Percentiles rank a stretch among this genome's conserved stretches.
Conservation (phyloP, 2,888 invertebrate species). For the Napeogenes sylphis region DNA sequence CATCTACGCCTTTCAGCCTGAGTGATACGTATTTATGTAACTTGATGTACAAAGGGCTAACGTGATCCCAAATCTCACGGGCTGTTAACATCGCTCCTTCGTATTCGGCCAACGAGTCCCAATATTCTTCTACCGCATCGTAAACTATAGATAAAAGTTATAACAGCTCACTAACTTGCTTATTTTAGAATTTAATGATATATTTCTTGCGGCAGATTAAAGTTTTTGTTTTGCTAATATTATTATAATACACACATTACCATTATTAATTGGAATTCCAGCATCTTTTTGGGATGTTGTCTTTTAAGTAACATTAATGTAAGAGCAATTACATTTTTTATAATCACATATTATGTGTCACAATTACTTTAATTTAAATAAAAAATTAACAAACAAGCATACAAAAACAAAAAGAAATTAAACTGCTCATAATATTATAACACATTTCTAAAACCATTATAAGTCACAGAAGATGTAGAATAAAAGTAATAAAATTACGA, state of each 20-base stretch:
- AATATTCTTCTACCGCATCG: constrained; percentile 70
- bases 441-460: neutral
- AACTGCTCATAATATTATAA: too few species aligned
- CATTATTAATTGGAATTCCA: too few species aligned
- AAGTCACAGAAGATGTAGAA: neutral
- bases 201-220: neutral
- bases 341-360: too few species aligned
- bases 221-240: too few species aligned
- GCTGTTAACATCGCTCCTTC: constrained; percentile 71
- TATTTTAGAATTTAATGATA: neutral
- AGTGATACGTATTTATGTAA: constrained; percentile 74
- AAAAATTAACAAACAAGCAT: too few species aligned
- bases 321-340: too few species aligned
- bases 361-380: too few species aligned
- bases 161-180: neutral
- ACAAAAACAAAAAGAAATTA: too few species aligned
- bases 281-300: too few species aligned
- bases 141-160: constrained; percentile 44
- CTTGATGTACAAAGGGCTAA: constrained; percentile 75
- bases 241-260: too few species aligned
- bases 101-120: constrained; percentile 75
- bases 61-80: constrained; percentile 73
- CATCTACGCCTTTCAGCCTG: constrained; percentile 67
- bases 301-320: too few species aligned
- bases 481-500: constrained; percentile 45